Percentiles rank a stretch among this genome's conserved stretches.
Conservation (phyloP, 2,888 invertebrate species). For the Lampropteryx suffumata region DNA sequence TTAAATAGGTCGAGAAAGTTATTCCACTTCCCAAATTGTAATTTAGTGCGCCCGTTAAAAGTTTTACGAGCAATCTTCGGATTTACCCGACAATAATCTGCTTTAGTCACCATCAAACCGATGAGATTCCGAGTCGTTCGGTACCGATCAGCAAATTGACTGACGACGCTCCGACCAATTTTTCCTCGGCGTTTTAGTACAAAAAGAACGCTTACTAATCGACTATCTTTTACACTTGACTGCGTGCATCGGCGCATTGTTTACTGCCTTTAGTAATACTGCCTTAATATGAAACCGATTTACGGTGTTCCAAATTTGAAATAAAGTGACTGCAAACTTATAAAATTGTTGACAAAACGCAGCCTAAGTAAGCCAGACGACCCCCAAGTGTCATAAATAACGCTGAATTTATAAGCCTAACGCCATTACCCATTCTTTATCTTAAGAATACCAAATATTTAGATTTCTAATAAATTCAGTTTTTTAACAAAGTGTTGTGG, state of each 20-base stretch:
- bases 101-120: conserved; percentile 55
- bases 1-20: conserved; percentile 63
- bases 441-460: too few species aligned
- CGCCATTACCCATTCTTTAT: too few species aligned
- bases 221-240: conserved; percentile 32
- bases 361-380: too few species aligned
- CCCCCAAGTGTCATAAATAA: too few species aligned
- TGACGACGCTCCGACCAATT: conserved; percentile 49
- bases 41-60: conserved; percentile 68
- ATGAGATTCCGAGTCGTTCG: conserved; percentile 48
- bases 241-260: conserved; percentile 22
- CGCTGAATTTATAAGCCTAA: too few species aligned
- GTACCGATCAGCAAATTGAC: conserved; percentile 52
- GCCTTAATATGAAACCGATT: too few species aligned
- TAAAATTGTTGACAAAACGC: too few species aligned
- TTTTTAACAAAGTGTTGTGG: too few species aligned
- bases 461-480: too few species aligned
- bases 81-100: conserved; percentile 60
- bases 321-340: too few species aligned
- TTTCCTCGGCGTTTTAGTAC: conserved; percentile 39
- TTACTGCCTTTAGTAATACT: conserved; percentile 15
- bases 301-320: too few species aligned
- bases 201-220: conserved; percentile 35
- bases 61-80: conserved; percentile 69
- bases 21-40: conserved; percentile 58